Evolutionary conservation across 2,113 vertebrate genomes (phyloP), one percentile per base, ranked within the genome.

Genomic region (Catharus fuscescens): DNA sequence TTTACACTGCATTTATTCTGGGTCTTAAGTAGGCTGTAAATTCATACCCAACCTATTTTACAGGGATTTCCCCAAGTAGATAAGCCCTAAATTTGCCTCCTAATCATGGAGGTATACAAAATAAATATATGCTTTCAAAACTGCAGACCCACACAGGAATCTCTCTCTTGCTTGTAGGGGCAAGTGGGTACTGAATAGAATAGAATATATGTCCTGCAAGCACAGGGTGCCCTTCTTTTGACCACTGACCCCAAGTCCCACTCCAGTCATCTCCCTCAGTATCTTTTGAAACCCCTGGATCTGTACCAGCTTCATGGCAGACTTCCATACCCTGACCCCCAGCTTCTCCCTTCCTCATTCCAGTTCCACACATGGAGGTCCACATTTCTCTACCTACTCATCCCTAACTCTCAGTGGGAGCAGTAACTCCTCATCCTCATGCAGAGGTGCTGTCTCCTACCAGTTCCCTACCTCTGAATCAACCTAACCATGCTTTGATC

Each of bases 11-110:
- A 65, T 94, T 90, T 88, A 86, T 95, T 93, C 52, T 88, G 86
- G 76, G 86, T 92, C 92, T 93, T 93, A 95, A 93, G 91, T 92
- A 95, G 77, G 95, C 86, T 95, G 94, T 60, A 94, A 96, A 96
- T 94, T 96, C 94, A 91, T 90, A 91, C 65, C 64, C 80, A 95
- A 80, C 84, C 80, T 89, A 87, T 92, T 92, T 95, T 61, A 29
- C 77, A 95, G 94, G 94, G 95, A 96, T 95, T 96, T 96, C 96
- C 95, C 96, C 88, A 85, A 59, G 89, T 36, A 95, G 83, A 89
- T 61, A 89, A 95, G 31, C 48, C 77, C 80, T 95, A 94, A 82
- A 90, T 84, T 86, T 69, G 88, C 72, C 85, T 86, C 67, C 81
- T 92, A 88, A 96, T 88, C 53, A 50, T 50, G 65, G 57, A 96